phyloP scores from a whole-genome alignment of 2,888 invertebrate genomes.

The Synanthedon myopaeformis region DNA sequence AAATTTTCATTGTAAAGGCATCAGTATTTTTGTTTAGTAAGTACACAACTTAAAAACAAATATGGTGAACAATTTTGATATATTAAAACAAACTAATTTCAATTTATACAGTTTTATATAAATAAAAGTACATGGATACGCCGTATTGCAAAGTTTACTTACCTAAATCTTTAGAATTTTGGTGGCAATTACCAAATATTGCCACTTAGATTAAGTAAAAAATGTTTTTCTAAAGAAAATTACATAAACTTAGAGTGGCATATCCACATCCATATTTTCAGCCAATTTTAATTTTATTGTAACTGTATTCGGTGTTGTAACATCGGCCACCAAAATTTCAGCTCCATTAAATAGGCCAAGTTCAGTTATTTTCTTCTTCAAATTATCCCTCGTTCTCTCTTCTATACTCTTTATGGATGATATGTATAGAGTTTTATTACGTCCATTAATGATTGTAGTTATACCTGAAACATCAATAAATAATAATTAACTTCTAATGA shows the following conservation, averaged over 20 bases:
- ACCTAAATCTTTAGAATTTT: too few species aligned
- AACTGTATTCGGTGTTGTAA: slow-evolving; percentile 87
- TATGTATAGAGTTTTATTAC: slow-evolving; percentile 94
- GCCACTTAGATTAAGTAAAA: too few species aligned
- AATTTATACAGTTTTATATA: too few species aligned
- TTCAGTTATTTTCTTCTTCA: slow-evolving; percentile 87
- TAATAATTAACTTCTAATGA: not conserved
- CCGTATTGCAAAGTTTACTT: too few species aligned
- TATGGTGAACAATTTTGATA: too few species aligned
- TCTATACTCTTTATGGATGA: slow-evolving; percentile 92
- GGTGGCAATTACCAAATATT: too few species aligned
- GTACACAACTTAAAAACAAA: too few species aligned
- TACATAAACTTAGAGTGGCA: slow-evolving; percentile 25
- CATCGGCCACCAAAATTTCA: slow-evolving; percentile 91
- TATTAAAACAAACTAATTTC: too few species aligned
- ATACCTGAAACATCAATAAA: slow-evolving; percentile 65
- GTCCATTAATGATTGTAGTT: slow-evolving; percentile 83
- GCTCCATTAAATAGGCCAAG: slow-evolving; percentile 87
- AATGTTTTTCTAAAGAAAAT: not conserved
- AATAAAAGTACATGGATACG: too few species aligned
- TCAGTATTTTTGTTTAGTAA: too few species aligned
- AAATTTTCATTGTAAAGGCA: too few species aligned
- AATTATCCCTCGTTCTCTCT: slow-evolving; percentile 87
- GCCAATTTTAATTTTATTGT: slow-evolving; percentile 79
- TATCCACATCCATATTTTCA: slow-evolving; percentile 66